A percentile compares a stretch with the other conserved stretches of the same genome.
Evolutionary conservation across 2,113 vertebrate species (phyloP).

Genomic region (Plecturocebus donacophilus): DNA sequence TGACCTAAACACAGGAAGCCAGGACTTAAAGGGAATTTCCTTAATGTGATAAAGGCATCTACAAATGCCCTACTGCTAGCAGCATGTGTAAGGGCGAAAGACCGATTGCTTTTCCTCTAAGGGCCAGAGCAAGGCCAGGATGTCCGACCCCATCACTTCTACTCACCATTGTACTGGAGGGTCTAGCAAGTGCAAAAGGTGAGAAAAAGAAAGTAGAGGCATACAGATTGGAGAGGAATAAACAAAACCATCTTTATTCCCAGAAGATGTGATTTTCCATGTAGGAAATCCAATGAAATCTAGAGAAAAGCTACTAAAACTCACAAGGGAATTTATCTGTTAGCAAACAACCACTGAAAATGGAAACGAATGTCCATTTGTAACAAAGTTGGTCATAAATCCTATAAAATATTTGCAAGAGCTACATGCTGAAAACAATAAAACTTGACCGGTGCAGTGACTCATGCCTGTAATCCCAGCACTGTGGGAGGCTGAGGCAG

Average conservation of each 20-base stretch:
- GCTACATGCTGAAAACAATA: too few species aligned
- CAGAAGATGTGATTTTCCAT: background rate
- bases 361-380: background rate
- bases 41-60: background rate
- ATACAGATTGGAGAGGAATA: background rate
- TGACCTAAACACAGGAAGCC: background rate
- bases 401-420: background rate
- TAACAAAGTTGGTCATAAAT: background rate
- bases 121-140: background rate
- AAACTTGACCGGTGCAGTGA: background rate
- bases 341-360: background rate
- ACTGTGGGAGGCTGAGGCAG: background rate
- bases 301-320: background rate
- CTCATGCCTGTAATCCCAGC: background rate
- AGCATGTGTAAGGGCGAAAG: background rate
- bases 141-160: background rate
- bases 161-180: background rate
- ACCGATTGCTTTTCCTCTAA: background rate
- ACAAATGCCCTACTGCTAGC: background rate
- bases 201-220: background rate
- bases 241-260: background rate
- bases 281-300: background rate
- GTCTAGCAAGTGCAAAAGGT: background rate
- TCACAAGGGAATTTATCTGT: background rate
- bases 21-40: background rate